These are phyloP conservation scores for Drosophila sordidula DNA, from an alignment of 2,888 invertebrate species.

Conservation along the genomic window DNA sequence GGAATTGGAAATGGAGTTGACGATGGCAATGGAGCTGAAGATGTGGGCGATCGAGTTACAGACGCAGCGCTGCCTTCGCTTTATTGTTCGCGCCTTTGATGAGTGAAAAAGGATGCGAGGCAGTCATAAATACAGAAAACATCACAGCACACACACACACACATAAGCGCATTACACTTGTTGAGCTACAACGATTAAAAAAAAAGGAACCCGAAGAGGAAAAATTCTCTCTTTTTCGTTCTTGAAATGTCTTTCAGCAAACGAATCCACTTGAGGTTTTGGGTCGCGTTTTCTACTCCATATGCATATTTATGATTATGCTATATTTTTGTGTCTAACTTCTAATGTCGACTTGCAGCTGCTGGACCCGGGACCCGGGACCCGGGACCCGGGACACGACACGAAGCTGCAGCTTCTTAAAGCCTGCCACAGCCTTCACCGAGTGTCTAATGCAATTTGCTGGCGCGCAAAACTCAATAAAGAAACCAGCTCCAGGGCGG, in stretches of 20 bases:
- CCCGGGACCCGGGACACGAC: conserved; percentile 9
- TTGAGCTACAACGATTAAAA: conserved; percentile 37
- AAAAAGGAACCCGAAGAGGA: conserved; percentile 4
- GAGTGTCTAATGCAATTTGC: conserved; percentile 79
- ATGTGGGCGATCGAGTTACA: conserved; percentile 70
- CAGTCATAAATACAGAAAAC: conserved; percentile 18
- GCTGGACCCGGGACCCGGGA: conserved; percentile 12
- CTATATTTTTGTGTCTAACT: conserved; percentile 46
- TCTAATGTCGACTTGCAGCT: conserved; percentile 60
- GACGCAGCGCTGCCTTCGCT: conserved; percentile 33
- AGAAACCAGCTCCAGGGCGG: conserved; percentile 35
- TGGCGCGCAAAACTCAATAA: conserved; percentile 74
- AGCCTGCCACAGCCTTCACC: conserved; percentile 47
- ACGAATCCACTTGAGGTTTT: conserved; percentile 34
- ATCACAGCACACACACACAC: conserved; percentile 17
- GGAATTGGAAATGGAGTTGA: conserved; percentile 26
- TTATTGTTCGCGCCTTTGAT: conserved; percentile 52
- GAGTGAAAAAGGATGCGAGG: conserved; percentile 69
- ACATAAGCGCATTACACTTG: conserved; percentile 45
- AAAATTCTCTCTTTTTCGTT: conserved; percentile 10
- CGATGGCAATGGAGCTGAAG: conserved; percentile 14
- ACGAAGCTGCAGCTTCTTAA: conserved; percentile 31
- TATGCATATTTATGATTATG: conserved; percentile 52
- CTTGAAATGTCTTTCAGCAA: conserved; percentile 20
- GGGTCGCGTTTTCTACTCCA: not conserved